phyloP scores from a whole-genome alignment of 2,113 vertebrate genomes.

The Sylvilagus bachmani region DNA sequence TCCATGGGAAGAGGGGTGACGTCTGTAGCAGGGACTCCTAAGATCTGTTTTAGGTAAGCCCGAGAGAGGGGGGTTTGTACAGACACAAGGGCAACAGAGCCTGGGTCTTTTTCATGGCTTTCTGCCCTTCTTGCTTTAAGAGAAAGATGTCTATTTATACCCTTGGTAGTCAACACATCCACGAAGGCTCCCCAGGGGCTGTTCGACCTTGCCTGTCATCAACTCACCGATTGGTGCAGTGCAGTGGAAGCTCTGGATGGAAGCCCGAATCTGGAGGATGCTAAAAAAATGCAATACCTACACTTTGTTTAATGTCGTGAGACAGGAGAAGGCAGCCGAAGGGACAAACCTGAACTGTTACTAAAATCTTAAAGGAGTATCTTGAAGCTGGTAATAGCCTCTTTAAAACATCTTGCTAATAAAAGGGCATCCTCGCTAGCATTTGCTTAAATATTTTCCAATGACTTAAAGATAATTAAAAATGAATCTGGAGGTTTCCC shows the following conservation, averaged over 20 bases:
- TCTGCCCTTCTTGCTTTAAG: conserved; percentile 22
- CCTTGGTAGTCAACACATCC: conserved; percentile 11
- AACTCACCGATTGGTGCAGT: neutral
- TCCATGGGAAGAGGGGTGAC: neutral
- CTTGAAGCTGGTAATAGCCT: conserved; percentile 41
- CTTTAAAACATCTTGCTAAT: conserved; percentile 77
- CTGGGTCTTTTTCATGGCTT: conserved; percentile 1
- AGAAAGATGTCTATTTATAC: conserved; percentile 41
- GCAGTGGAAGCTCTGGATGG: conserved; percentile 47
- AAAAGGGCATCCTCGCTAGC: conserved; percentile 60
- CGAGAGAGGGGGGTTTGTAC: neutral
- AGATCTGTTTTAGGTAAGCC: neutral
- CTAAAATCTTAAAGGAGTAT: neutral
- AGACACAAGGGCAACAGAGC: neutral
- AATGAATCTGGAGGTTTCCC: conserved; percentile 57
- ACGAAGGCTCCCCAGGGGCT: neutral
- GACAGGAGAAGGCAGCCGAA: conserved; percentile 53
- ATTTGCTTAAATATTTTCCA: conserved; percentile 74
- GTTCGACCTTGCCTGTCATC: conserved; percentile 60
- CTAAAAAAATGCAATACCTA: conserved; percentile 59
- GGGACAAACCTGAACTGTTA: conserved; percentile 68
- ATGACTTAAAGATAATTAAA: conserved; percentile 73
- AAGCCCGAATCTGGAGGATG: conserved; percentile 38
- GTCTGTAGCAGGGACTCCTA: neutral
- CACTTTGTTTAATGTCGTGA: conserved; percentile 66